Base-by-base conservation (phyloP, 2,797 vertebrate species). In the Corythornis leucogaster region DNA sequence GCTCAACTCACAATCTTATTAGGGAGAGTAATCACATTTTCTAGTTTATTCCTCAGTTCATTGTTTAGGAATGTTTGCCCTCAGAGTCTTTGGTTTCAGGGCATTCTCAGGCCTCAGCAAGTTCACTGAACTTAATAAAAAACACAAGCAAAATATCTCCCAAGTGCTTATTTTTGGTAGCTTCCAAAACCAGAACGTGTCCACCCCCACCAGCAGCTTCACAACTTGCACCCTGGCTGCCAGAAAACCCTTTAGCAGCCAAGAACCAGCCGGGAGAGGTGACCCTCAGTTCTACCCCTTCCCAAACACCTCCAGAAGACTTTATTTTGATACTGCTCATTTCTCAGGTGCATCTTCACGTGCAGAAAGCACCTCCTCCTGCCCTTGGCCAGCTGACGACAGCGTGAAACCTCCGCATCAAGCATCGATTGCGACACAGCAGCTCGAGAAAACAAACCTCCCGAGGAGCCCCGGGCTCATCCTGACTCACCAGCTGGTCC, bases 21-120 rank as follows among this genome's bases (percentile, higher is more conserved):
- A 83, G 0, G 35, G 53, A 79, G 35, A 96, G 70, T 77, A 93
- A 86, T 70, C 13, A 6, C 75, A 67, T 91, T 92, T 81, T 93
- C 83, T 66, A 80, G 43, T 80, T 94, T 78, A 89, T 87, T 93
- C 90, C 75, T 78, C 79, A 83, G 61, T 87, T 93, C 91, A 84
- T 77, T 81, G 66, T 88, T 95, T 51, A 87, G 80, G 84, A 96
- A 85, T 61, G 78, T 58, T 74, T 85, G 71, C 87, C 74, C 81
- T 88, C 74, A 66, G 73, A 87, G 54, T 51, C 71, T 91, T 86
- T 19, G 24, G 78, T 93, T 93, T 77, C 79, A 51, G 83, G 81
- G 75, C 6, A 0, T 95, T 94, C 83, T 90, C 57, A 88, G 93
- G 84, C 78, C 93, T 93, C 86, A 73, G 71, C 42, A 86, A 94